Conservation (phyloP, 2,888 invertebrate genomes). For the Leucophora obtusa region DNA sequence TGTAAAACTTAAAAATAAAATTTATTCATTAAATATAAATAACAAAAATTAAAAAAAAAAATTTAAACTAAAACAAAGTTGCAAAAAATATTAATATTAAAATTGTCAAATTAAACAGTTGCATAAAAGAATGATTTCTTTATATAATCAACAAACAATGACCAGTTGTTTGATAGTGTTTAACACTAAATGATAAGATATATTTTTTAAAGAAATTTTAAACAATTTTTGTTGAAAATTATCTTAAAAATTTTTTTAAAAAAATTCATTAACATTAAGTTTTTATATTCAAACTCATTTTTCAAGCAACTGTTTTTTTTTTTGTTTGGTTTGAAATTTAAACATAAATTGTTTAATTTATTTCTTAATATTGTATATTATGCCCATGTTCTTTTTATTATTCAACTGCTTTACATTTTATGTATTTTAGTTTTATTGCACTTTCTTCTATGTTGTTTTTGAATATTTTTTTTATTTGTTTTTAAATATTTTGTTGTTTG, state of each 20-base stretch:
- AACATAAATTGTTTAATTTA: no score
- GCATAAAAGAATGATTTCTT: slow-evolving; percentile 9
- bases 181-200: background rate
- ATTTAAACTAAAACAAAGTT: background rate
- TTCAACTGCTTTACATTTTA: background rate
- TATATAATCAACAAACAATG: background rate
- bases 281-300: background rate
- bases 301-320: no score
- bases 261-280: background rate
- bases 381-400: no score
- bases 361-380: no score
- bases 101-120: background rate
- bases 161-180: slow-evolving; percentile 19
- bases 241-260: background rate
- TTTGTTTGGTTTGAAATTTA: no score
- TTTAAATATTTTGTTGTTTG: slow-evolving; percentile 8
- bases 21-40: slow-evolving; percentile 3
- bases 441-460: background rate
- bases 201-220: no score
- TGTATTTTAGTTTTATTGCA: background rate
- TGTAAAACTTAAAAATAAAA: slow-evolving; percentile 42
- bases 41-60: background rate
- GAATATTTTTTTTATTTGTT: background rate
- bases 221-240: background rate
- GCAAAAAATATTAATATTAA: background rate